A percentile compares a stretch with the other conserved stretches of the same genome.
phyloP scores from a whole-genome alignment of 1,140 invertebrate species.

The Drosophila punjabiensis region DNA sequence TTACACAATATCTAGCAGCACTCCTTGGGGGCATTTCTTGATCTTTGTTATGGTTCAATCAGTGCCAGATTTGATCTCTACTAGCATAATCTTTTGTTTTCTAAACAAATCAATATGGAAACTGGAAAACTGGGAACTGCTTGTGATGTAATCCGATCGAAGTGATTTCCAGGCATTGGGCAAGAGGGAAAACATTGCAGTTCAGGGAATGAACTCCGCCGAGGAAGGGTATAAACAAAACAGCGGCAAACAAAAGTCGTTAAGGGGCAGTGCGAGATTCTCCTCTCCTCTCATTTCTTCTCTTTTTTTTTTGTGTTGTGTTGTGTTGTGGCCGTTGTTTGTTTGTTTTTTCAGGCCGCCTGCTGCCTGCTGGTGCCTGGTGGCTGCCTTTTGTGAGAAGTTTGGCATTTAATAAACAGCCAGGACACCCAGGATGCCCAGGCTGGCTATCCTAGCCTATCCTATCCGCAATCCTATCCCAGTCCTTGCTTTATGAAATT shows the following conservation, averaged over 20 bases:
- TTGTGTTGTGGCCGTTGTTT: constrained; percentile 38
- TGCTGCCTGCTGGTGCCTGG: constrained; percentile 13
- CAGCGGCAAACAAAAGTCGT: constrained; percentile 62
- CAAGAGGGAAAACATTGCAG: constrained; percentile 22
- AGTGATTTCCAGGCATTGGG: constrained; percentile 20
- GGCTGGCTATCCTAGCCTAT: not conserved
- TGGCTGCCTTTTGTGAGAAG: constrained; percentile 56
- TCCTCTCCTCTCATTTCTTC: not conserved
- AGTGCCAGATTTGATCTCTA: constrained; percentile 2
- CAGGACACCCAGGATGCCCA: constrained; percentile 55
- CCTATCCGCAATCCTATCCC: constrained; percentile 2
- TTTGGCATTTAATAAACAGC: constrained; percentile 72
- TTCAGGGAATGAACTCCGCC: not conserved
- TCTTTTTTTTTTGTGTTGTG: not conserved
- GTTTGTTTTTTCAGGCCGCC: constrained; percentile 57
- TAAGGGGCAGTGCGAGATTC: constrained; percentile 44
- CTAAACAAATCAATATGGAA: constrained; percentile 10
- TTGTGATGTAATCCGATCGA: constrained; percentile 12
- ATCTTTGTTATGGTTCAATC: not conserved
- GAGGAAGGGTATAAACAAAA: constrained; percentile 40
- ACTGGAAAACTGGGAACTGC: constrained; percentile 1
- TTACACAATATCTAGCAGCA: not conserved
- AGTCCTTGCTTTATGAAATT: constrained; percentile 40
- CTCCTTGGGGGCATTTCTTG: too few species aligned
- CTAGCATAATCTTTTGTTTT: constrained; percentile 7